These are phyloP conservation scores for Apocrypta bakeri DNA, from an alignment of 1,140 invertebrate species.

Conservation along the genomic window DNA sequence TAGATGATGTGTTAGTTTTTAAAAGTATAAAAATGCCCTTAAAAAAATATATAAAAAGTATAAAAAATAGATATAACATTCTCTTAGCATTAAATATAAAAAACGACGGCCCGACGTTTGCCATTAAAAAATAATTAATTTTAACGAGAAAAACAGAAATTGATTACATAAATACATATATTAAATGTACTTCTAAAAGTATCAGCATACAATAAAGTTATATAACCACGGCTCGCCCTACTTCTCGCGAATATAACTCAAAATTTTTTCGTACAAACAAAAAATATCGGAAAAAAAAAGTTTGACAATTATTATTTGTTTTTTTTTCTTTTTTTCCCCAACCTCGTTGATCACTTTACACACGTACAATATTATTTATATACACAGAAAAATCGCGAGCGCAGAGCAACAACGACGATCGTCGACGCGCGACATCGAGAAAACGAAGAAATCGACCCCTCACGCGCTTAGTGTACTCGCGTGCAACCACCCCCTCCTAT, in stretches of 20 bases:
- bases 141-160: constrained; percentile 3
- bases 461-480: not conserved
- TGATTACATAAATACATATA: constrained; percentile 22
- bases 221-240: not conserved
- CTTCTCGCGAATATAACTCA: not conserved
- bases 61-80: constrained; percentile 49
- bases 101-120: not conserved
- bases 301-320: not conserved
- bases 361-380: not conserved
- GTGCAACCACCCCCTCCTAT: not conserved
- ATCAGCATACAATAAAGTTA: not conserved
- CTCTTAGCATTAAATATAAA: constrained; percentile 50
- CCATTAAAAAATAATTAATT: constrained; percentile 28
- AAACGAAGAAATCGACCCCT: not conserved
- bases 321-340: not conserved
- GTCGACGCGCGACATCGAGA: too few relatives aligned
- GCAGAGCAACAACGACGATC: not conserved
- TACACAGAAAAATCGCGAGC: not conserved
- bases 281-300: not conserved
- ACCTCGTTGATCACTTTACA: not conserved
- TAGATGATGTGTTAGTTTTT: constrained; percentile 46
- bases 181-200: not conserved
- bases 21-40: constrained; percentile 48
- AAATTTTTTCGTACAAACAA: not conserved
- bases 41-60: constrained; percentile 53